A percentile compares a stretch with the other conserved stretches of the same genome.
phyloP scores from a whole-genome alignment of 2,797 vertebrate species.

The Vireo griseus region DNA sequence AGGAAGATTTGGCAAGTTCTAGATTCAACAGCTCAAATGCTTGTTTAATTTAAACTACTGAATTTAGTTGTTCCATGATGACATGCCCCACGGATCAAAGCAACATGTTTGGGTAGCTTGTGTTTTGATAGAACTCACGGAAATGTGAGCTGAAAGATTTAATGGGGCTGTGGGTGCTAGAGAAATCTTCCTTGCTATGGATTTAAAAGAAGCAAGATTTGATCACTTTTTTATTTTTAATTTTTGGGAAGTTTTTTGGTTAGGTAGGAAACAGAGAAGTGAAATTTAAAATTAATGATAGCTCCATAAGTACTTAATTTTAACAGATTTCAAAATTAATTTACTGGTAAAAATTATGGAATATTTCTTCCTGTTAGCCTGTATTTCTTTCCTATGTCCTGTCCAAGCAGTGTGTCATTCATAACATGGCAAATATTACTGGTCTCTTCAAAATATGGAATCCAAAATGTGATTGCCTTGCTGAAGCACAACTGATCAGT shows the following conservation, averaged over 20 bases:
- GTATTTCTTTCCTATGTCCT: neutral
- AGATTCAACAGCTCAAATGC: neutral
- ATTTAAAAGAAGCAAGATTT: neutral
- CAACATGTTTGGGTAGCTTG: neutral
- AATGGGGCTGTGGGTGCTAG: neutral
- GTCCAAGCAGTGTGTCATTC: neutral
- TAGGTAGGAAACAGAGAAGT: neutral
- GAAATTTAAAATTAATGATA: neutral
- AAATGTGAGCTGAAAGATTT: neutral
- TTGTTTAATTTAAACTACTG: neutral
- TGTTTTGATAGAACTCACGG: neutral
- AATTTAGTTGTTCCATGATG: neutral
- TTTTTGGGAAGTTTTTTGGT: neutral
- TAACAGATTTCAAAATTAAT: neutral
- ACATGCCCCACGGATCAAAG: neutral
- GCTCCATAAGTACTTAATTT: neutral
- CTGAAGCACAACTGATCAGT: neutral
- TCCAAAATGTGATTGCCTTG: neutral
- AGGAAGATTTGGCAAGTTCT: neutral
- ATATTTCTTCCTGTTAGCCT: neutral
- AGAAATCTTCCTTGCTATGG: neutral
- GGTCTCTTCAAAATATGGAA: neutral
- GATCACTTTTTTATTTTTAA: neutral
- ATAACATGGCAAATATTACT: neutral
- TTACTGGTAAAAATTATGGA: neutral